Percentiles rank a stretch among this genome's conserved stretches.
Evolutionary conservation across 1,140 invertebrate genomes (phyloP).

Genomic region (Drosophila sp.): DNA sequence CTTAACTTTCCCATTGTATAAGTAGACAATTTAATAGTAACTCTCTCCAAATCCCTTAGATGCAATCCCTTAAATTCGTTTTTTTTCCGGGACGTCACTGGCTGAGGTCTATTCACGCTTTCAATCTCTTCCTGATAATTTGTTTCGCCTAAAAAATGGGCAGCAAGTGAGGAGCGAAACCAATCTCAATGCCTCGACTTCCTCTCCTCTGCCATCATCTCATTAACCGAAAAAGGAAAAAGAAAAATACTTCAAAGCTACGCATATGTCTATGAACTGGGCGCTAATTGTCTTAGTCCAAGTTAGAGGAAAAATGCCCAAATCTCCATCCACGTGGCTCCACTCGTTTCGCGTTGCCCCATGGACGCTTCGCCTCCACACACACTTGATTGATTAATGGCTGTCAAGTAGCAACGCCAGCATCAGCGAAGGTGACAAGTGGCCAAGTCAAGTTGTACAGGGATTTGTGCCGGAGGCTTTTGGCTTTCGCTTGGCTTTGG

Average conservation of each 20-base stretch:
- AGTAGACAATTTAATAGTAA: too few species aligned
- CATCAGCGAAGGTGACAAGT: slow-evolving; percentile 71
- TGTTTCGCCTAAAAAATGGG: slow-evolving; percentile 30
- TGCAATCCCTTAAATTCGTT: background rate
- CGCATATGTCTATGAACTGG: slow-evolving; percentile 39
- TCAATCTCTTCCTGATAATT: slow-evolving; percentile 10
- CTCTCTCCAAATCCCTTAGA: too few species aligned
- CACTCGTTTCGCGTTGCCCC: background rate
- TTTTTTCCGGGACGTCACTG: background rate
- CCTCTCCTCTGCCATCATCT: slow-evolving; percentile 33
- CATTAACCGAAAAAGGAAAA: slow-evolving; percentile 54
- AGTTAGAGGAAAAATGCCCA: slow-evolving; percentile 40
- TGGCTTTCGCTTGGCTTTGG: background rate
- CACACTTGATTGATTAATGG: slow-evolving; percentile 74
- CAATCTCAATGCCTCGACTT: slow-evolving; percentile 23
- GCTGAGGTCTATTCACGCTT: background rate
- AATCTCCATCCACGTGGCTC: background rate
- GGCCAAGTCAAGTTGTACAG: slow-evolving; percentile 57
- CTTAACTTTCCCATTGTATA: too few species aligned
- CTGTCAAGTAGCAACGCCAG: slow-evolving; percentile 63
- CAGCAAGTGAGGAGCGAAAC: slow-evolving; percentile 13
- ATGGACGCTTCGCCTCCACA: background rate
- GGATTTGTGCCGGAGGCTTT: slow-evolving; percentile 31
- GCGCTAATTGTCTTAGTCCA: slow-evolving; percentile 56
- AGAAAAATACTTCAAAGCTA: slow-evolving; percentile 53